phyloP scores from a whole-genome alignment of 2,113 vertebrate genomes.

The Odontophorus gujanensis region DNA sequence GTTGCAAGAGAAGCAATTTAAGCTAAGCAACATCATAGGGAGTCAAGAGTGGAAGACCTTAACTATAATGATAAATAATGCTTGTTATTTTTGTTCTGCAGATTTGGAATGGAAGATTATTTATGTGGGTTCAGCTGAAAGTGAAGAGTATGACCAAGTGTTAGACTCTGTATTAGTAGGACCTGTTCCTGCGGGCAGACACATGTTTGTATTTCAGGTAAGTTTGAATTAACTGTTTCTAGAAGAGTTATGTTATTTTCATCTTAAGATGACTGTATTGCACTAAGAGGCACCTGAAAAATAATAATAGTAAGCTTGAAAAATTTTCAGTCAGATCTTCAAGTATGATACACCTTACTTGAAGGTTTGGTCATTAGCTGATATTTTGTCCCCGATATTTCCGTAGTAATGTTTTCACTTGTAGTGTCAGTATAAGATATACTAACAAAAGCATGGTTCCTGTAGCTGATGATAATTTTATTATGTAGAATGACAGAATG shows the following conservation, averaged over 20 bases:
- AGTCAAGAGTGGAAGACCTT: background rate
- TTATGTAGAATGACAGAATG: background rate
- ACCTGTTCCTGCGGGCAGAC: constrained; percentile 84
- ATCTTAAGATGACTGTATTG: background rate
- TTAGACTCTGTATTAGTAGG: constrained; percentile 86
- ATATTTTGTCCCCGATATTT: background rate
- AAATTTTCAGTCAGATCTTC: background rate
- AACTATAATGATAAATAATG: background rate
- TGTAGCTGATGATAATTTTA: background rate
- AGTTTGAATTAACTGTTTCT: constrained; percentile 47
- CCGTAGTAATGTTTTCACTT: background rate
- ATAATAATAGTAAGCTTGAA: background rate
- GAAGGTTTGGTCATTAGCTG: background rate
- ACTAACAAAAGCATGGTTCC: background rate
- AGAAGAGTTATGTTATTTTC: background rate
- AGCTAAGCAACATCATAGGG: background rate
- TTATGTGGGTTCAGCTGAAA: constrained; percentile 86
- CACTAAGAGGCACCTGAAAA: background rate
- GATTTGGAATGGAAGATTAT: constrained; percentile 88
- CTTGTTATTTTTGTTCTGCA: constrained; percentile 50
- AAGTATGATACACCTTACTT: background rate
- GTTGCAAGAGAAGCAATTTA: background rate
- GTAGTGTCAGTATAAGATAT: background rate
- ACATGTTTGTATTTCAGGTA: constrained; percentile 89
- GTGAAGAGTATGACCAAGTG: constrained; percentile 86